Evolutionary conservation across 2,888 invertebrate genomes (phyloP), one percentile per base, ranked within the genome.

Genomic region (Leucophenga maculata): DNA sequence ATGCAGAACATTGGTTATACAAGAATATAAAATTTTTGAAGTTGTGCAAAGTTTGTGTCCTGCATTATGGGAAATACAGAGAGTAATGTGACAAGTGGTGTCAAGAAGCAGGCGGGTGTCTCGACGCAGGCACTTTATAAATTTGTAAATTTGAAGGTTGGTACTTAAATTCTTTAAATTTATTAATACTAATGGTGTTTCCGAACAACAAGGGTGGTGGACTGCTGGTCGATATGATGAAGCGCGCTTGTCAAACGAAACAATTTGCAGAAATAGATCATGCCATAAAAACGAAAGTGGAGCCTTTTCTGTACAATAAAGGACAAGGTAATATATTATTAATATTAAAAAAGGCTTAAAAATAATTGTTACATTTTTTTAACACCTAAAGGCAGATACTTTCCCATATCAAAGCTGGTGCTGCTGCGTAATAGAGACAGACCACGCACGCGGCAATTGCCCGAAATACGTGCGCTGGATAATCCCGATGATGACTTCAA

Each of bases 101-200:
- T 98, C 18, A 98, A 98, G 88, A 97, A 97, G 78, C 98, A 98
- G 88, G 97, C 97, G 2, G 96, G 95, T 22, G 93, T 94, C 14
- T 94, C 95, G 1, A 92, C 93, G 31, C 94, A 95, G 85, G 92
- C 94, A 67, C 91, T 97, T 65, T 98, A 98, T 86, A 95, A 96
- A 85, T 90, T 98, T 60, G 94, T 95, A 6, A 95, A 97, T 89
- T 90, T 98, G 68, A 97, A 97, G 60, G 60, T 60, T 3, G 4
- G 44, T 39, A 13, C 11, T 32, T 11, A 1, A 31, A 22, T 20
- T 57, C 31, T 57, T 3, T n/a, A 57, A 11, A 31, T 57, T 57
- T 57, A 39, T 8, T 39, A 39, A 11, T 39, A 11, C 11, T 11
- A 39, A 39, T 6, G 8, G 11, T 39, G 1, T 57, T 32, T 32